Evolutionary conservation across 2,888 invertebrate species (phyloP).

Genomic region (Stenchaetothrips biformis): DNA sequence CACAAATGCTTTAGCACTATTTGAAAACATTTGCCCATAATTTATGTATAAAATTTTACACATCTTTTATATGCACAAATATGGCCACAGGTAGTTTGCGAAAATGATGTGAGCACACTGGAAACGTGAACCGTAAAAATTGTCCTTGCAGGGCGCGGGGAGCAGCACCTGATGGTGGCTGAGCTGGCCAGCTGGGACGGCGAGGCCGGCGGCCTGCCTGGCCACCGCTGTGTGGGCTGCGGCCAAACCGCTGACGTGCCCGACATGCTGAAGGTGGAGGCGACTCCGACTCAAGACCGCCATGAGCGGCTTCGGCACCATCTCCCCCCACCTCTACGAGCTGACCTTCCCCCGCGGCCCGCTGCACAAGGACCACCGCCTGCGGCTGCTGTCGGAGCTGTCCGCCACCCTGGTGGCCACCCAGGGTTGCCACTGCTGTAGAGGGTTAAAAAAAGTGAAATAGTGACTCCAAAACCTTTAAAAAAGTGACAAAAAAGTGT

Average conservation of each 20-base stretch:
- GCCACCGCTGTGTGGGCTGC: not conserved
- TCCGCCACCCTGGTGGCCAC: not conserved
- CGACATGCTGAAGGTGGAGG: not conserved
- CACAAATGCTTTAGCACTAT: too few species aligned
- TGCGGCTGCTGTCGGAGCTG: not conserved
- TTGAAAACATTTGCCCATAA: too few species aligned
- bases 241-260: not conserved
- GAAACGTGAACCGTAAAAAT: too few species aligned
- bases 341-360: not conserved
- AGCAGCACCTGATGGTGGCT: not conserved
- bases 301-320: not conserved
- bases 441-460: too few species aligned
- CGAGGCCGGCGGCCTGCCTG: not conserved
- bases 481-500: too few species aligned
- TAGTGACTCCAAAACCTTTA: too few species aligned
- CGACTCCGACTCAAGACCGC: not conserved
- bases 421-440: too few species aligned
- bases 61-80: too few species aligned
- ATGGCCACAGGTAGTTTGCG: too few species aligned
- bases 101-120: too few species aligned
- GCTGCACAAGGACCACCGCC: not conserved
- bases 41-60: too few species aligned
- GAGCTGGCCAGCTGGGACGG: not conserved
- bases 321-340: not conserved
- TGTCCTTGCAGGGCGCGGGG: not conserved